A percentile compares a stretch with the other conserved stretches of the same genome.
These are phyloP conservation scores for Cryptomyrus ogoouensis DNA, from an alignment of 2,113 vertebrate genomes.

Conservation along the genomic window DNA sequence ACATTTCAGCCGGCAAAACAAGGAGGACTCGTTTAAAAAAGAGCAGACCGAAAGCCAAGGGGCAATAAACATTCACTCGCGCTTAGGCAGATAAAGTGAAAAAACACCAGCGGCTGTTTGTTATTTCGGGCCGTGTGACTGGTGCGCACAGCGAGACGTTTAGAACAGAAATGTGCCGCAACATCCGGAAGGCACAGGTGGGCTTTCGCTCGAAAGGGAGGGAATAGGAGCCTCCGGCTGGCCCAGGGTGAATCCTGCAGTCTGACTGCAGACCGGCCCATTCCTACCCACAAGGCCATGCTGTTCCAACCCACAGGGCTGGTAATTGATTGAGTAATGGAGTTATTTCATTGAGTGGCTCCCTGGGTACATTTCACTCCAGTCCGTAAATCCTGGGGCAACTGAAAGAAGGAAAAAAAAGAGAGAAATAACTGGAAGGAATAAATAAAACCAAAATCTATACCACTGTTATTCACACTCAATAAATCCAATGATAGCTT, in stretches of 20 bases:
- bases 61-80: not conserved
- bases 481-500: slow-evolving; percentile 38
- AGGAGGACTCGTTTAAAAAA: not conserved
- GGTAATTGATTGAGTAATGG: slow-evolving; percentile 65
- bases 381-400: slow-evolving; percentile 59
- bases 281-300: slow-evolving; percentile 50
- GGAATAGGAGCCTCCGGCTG: too few relatives aligned
- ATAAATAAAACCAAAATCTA: slow-evolving; percentile 46
- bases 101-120: not conserved
- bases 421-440: slow-evolving; percentile 19
- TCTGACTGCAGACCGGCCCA: slow-evolving; percentile 25
- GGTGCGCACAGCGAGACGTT: too few relatives aligned
- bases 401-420: slow-evolving; percentile 43
- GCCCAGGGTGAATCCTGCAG: not conserved
- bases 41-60: not conserved
- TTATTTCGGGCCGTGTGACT: not conserved
- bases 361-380: slow-evolving; percentile 53
- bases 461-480: slow-evolving; percentile 43
- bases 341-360: slow-evolving; percentile 63
- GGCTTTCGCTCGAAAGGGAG: not conserved
- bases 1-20: not conserved
- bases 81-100: not conserved
- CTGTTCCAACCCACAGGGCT: slow-evolving; percentile 40
- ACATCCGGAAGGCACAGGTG: not conserved
- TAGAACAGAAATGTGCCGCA: not conserved